Evolutionary conservation across 92 coral and sea anemone species (phyloP), one percentile per base, ranked within the genome.

Genomic region (Chrysogorgia sp.): DNA sequence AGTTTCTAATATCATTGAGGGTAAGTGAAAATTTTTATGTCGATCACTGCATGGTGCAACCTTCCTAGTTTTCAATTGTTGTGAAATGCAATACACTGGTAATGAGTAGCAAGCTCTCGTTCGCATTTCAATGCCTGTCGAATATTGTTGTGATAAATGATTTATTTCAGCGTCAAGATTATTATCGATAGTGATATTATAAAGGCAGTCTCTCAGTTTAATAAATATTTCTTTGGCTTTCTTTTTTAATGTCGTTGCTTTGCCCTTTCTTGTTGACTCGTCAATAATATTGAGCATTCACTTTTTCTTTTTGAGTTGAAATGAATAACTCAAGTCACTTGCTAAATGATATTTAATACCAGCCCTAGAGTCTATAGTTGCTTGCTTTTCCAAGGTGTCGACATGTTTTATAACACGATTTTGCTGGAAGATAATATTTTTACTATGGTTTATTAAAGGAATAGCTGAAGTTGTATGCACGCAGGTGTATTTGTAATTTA

Each of bases 1-100:
- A 93, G 86, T 91, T 93, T 74, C 84, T 90, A 0, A 0, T 24
- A 20, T 80, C 75, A 10, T 71, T 93, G 24, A 84, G 97, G 86
- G 97, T 93, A 85, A 79, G 97, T 58, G n/a, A n/a, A n/a, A n/a
- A n/a, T n/a, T n/a, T n/a, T n/a, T n/a, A n/a, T n/a, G n/a, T n/a
- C n/a, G n/a, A n/a, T n/a, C n/a, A n/a, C n/a, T n/a, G n/a, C n/a
- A 37, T 37, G 17, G 15, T 15, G n/a, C 19, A 25, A 24, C 34
- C 30, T 22, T 40, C 8, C 29, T 63, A 41, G 0, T 4, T 14
- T 17, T 35, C 71, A 15, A 19, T 76, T 63, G 63, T 41, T 43
- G 34, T 23, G 3, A 53, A 48, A 30, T 50, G 63, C 20, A 50
- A 71, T 63, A 58, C 78, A 40, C 76, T n/a, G 72, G 10, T n/a